These are phyloP conservation scores for Aptenodytes patagonicus DNA, from an alignment of 2,113 vertebrate species.

Conservation along the genomic window DNA sequence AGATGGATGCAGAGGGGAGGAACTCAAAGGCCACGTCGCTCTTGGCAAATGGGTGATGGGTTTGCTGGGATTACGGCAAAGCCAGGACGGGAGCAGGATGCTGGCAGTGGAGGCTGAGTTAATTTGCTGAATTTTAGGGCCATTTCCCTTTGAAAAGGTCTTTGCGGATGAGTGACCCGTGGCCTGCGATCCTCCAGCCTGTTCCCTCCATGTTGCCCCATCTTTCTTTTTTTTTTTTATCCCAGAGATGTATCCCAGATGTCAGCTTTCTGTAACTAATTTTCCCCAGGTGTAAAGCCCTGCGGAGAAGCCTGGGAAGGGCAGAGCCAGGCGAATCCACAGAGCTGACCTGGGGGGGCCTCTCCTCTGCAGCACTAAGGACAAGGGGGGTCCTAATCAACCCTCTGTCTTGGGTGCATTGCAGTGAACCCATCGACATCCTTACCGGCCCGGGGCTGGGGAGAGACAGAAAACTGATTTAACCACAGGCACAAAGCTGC, in stretches of 20 bases:
- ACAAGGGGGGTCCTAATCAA: rapidly evolving
- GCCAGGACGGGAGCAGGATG: not conserved
- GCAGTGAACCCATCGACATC: not conserved
- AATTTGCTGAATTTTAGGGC: not conserved
- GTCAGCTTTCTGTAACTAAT: not conserved
- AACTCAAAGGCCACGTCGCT: rapidly evolving
- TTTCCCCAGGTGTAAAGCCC: not conserved
- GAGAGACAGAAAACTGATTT: not conserved
- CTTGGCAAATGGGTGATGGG: rapidly evolving
- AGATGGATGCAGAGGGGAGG: not conserved
- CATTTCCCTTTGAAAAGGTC: rapidly evolving
- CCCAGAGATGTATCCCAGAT: not conserved
- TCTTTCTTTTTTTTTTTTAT: no score
- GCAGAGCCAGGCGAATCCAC: not conserved
- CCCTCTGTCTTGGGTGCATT: rapidly evolving
- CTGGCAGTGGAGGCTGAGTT: not conserved
- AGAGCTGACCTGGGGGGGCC: not conserved
- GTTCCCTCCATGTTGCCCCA: rapidly evolving
- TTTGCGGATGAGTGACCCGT: rapidly evolving
- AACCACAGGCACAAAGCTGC: not conserved
- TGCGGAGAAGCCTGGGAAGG: not conserved
- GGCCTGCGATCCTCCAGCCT: rapidly evolving
- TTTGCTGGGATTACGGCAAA: not conserved
- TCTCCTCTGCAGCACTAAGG: not conserved
- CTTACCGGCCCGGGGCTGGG: rapidly evolving